Percentiles rank a stretch among this genome's conserved stretches.
Evolutionary conservation across 2,888 invertebrate species (phyloP).

Genomic region (Eugnorisma glareosa): DNA sequence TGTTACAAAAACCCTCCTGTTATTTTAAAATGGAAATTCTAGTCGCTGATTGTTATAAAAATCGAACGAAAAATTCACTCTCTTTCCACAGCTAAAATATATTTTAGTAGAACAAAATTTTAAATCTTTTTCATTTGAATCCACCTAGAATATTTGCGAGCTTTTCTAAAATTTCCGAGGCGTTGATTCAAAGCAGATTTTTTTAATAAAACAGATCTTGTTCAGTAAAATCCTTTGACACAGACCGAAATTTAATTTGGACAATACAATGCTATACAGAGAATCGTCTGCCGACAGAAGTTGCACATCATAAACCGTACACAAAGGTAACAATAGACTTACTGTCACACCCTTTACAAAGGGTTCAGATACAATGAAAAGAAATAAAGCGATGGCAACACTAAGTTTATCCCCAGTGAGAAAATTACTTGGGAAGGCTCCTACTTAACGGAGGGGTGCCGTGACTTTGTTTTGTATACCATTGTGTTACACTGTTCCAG

Average conservation of each 20-base stretch:
- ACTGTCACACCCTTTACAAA: constrained; percentile 74
- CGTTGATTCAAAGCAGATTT: constrained; percentile 19
- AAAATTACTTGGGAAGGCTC: constrained; percentile 72
- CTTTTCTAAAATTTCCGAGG: constrained; percentile 11
- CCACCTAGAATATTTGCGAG: background rate
- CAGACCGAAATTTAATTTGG: constrained; percentile 67
- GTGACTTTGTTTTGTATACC: constrained; percentile 71
- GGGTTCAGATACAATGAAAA: constrained; percentile 80
- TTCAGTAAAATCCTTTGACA: constrained; percentile 45
- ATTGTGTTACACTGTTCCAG: constrained; percentile 61
- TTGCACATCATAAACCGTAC: constrained; percentile 79
- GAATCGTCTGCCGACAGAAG: constrained; percentile 70
- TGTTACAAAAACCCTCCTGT: background rate
- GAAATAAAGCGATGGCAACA: constrained; percentile 76
- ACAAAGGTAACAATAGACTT: constrained; percentile 81
- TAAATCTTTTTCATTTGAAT: constrained; percentile 9
- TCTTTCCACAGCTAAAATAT: background rate
- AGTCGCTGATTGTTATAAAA: constrained; percentile 31
- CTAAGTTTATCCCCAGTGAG: constrained; percentile 76
- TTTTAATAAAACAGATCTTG: constrained; percentile 39
- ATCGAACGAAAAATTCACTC: constrained; percentile 25
- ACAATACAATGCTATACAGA: constrained; percentile 69
- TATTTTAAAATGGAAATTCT: constrained; percentile 38
- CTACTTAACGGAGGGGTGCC: constrained; percentile 65
- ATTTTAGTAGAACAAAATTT: background rate